Conservation (phyloP, 2,888 invertebrate species). For the Podotricha telesiphe region DNA sequence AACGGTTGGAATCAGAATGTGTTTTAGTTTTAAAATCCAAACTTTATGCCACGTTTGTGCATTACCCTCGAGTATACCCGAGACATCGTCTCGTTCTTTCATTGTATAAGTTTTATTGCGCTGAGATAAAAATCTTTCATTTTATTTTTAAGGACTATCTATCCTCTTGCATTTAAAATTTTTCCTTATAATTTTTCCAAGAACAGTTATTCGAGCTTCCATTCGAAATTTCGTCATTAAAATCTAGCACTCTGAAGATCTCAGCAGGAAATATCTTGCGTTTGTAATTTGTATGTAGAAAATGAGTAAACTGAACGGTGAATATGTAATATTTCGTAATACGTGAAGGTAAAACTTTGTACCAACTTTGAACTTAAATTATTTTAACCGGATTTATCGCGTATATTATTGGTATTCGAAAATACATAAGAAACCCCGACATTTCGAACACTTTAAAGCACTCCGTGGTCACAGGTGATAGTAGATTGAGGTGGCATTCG, state of each 20-base stretch:
- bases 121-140: slow-evolving; percentile 38
- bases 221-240: slow-evolving; percentile 11
- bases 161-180: slow-evolving; percentile 20
- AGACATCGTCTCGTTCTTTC: slow-evolving; percentile 34
- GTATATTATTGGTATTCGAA: too few species aligned
- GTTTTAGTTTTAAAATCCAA: slow-evolving; percentile 47
- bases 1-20: slow-evolving; percentile 43
- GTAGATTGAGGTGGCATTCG: too few species aligned
- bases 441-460: too few species aligned
- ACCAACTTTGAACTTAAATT: too few species aligned
- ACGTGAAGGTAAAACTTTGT: too few species aligned
- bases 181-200: background rate
- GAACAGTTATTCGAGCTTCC: background rate
- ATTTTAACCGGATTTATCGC: too few species aligned
- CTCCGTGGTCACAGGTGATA: too few species aligned
- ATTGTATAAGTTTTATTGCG: slow-evolving; percentile 43
- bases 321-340: too few species aligned
- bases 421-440: too few species aligned
- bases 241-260: slow-evolving; percentile 3
- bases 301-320: background rate
- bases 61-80: slow-evolving; percentile 44
- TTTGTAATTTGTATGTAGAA: background rate
- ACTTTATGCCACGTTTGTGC: slow-evolving; percentile 46
- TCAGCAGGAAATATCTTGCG: background rate
- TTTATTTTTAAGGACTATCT: slow-evolving; percentile 31